Evolutionary conservation across 2,797 vertebrate genomes (phyloP), one percentile per base, ranked within the genome.

Genomic region (Zalophus californianus): DNA sequence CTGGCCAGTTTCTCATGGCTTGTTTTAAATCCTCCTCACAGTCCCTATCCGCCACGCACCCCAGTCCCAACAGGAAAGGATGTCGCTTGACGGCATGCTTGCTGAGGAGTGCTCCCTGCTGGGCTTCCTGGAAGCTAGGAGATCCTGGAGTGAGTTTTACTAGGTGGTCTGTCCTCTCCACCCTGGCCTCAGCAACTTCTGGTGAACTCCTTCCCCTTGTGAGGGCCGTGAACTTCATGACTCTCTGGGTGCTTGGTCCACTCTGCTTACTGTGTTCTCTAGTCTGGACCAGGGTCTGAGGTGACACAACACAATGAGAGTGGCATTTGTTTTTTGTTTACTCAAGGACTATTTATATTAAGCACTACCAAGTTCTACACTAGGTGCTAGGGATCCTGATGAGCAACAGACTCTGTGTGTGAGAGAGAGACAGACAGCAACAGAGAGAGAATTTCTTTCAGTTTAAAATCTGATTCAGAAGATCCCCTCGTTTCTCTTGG

Each of bases 401-500:
- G 68, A 60, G 79, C 86, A 82, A 50, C 15, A 62, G 52, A 54
- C 8, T n/a, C 0, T 44, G 13, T 90, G 52, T 78, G 41, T 38
- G 12, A 56, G 29, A 13, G 14, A 44, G 20, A 64, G 18, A 32
- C 15, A 60, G 62, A 3, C 11, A 70, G 27, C 64, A 35, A 58
- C 44, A 62, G 13, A 32, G 41, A 73, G 41, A 78, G 48, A 56
- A 32, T 38, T 78, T 70, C 68, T 86, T 92, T 87, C 56, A 18
- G 79, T 44, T 82, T 85, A 41, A 94, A 91, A 25, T 20, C 3
- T 73, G 25, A 7, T 58, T 96, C 11, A 41, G 62, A 90, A 94
- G 52, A 85, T 18, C 23, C 32, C 27, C 13, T 84, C 2, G 0
- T 23, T 56, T 80, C 70, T 15, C 23, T 86, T 32, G 29, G 8